Base-by-base conservation (phyloP, 2,797 vertebrate species). In the Decapterus maruadsi region DNA sequence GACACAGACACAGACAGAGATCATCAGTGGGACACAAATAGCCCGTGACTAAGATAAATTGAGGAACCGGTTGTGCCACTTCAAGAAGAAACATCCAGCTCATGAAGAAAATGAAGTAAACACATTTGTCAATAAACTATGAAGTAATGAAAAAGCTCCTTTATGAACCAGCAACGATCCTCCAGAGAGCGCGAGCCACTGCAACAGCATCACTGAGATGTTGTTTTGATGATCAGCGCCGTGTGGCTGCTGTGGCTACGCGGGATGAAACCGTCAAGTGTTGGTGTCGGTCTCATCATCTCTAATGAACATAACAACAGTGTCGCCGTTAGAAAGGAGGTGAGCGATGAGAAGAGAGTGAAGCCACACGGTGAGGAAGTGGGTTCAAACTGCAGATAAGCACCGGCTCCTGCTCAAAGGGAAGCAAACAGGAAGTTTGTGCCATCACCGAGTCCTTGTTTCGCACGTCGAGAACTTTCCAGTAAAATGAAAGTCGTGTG, bases 401-500 rank as follows among this genome's bases (percentile, higher is more conserved):
- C 6, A 34, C 31, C 10, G 6, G 4, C 16, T 34, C 40, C 19
- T 53, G 55, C 31, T 56, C 11, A 16, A 65, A 16, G n/a, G 17
- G 22, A 17, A 26, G 19, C 19, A 53, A 5, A 0, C 26, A 50
- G 63, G 55, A 62, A 60, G 36, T 31, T 1, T 1, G 6, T 10
- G 16, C 3, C 7, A 6, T 55, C n/a, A 56, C 6, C 26, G 26
- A 29, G 56, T 29, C 0, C 19, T 9, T 9, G 0, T 61, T 68
- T 82, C 26, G 65, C 17, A 31, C 29, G 17, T 13, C 0, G 17
- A 61, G 10, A 59, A 72, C 76, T 82, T 86, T 31, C 8, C n/a
- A 57, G 73, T 87, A 45, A 85, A 87, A 86, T 74, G 19, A 71
- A 56, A 63, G 38, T 61, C 7, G 8, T 29, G 17, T 61, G 26